Percentiles rank a stretch among this genome's conserved stretches.
phyloP scores from a whole-genome alignment of 2,888 invertebrate genomes.

The Lasioglossum vierecki region DNA sequence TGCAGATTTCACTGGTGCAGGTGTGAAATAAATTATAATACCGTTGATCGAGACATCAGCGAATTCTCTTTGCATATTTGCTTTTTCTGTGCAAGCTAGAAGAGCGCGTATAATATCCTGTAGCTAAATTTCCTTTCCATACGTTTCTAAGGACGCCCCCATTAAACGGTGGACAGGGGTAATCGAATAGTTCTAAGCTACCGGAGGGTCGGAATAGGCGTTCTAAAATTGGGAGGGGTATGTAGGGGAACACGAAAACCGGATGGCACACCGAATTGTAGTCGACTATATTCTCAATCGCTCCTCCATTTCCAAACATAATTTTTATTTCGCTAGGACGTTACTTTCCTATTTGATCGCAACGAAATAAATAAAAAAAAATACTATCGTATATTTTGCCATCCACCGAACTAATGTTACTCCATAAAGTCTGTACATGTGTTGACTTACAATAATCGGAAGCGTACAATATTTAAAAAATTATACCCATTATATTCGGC shows the following conservation, averaged over 20 bases:
- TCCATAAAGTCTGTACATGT: neutral
- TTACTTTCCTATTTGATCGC: neutral
- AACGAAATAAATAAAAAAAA: no score
- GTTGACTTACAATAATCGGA: neutral
- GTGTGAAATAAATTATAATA: conserved; percentile 4
- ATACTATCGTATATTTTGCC: neutral
- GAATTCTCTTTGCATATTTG: conserved; percentile 22
- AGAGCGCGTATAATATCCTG: conserved; percentile 60
- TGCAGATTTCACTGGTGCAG: neutral
- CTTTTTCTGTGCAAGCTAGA: conserved; percentile 34
- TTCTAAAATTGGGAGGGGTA: conserved; percentile 74
- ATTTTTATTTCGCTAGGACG: conserved; percentile 52
- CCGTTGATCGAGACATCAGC: neutral
- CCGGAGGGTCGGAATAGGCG: conserved; percentile 76
- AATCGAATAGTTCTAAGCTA: conserved; percentile 75
- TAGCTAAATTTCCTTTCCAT: conserved; percentile 67
- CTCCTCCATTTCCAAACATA: conserved; percentile 61
- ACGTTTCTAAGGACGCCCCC: conserved; percentile 71
- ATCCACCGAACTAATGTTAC: neutral
- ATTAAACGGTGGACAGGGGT: conserved; percentile 74
- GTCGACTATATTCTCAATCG: conserved; percentile 69
- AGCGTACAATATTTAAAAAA: neutral
- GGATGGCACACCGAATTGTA: conserved; percentile 80
- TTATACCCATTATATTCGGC: neutral
- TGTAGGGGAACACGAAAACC: conserved; percentile 78